Conservation (phyloP, 2,113 vertebrate species). For the Serinus canaria region DNA sequence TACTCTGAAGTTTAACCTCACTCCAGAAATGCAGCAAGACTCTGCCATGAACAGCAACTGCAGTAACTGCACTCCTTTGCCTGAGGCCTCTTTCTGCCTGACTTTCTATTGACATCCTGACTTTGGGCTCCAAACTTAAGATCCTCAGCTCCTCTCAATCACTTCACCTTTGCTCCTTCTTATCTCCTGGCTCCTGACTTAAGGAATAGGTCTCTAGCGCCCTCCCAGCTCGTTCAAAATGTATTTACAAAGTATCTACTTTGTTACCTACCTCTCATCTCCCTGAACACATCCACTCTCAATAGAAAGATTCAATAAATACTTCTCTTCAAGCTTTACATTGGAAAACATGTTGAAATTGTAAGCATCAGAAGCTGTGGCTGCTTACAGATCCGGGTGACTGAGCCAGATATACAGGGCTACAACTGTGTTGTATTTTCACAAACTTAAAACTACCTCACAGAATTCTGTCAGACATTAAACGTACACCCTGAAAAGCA, state of each 20-base stretch:
- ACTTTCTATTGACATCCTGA: not conserved
- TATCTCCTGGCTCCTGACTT: not conserved
- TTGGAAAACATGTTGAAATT: not conserved
- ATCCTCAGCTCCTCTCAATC: not conserved
- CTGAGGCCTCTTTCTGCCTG: not conserved
- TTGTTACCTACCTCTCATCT: rapidly evolving
- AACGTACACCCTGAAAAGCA: not conserved
- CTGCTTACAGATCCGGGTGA: not conserved
- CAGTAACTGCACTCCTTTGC: not conserved
- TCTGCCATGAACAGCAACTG: not conserved
- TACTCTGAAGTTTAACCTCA: not conserved
- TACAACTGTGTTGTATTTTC: rapidly evolving
- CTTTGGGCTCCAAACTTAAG: rapidly evolving
- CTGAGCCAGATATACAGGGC: rapidly evolving
- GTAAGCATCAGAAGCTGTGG: not conserved
- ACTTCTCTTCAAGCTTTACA: not conserved
- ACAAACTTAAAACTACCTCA: not conserved
- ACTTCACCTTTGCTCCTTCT: not conserved
- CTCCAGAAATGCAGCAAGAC: not conserved
- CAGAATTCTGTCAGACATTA: not conserved
- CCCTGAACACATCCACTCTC: not conserved
- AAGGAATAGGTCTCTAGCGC: rapidly evolving
- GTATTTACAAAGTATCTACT: not conserved
- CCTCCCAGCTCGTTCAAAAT: not conserved
- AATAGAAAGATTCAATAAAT: not conserved